These are phyloP conservation scores for Leucosticte australis DNA, from an alignment of 2,113 vertebrate genomes.

Conservation along the genomic window DNA sequence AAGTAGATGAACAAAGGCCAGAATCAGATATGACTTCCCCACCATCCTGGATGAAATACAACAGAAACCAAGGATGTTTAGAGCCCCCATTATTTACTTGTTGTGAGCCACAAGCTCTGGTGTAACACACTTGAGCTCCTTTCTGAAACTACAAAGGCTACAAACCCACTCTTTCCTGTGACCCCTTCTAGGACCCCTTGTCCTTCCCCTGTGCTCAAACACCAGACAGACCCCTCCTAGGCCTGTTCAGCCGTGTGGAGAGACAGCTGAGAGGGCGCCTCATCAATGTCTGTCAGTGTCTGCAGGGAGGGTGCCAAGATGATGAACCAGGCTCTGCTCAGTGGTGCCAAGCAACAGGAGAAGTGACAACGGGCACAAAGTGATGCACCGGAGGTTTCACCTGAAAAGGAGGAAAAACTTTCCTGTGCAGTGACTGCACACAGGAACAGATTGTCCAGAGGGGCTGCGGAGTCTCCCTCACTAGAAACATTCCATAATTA, in stretches of 20 bases:
- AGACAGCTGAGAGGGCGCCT: background rate
- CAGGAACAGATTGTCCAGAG: background rate
- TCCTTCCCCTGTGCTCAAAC: background rate
- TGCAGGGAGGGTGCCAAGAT: background rate
- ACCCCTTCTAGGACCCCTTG: background rate
- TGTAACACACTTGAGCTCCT: accelerated
- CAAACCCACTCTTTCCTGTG: too few relatives aligned
- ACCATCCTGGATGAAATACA: background rate
- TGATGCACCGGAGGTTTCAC: background rate
- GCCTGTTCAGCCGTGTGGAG: background rate
- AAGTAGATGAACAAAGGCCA: accelerated
- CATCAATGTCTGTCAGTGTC: background rate
- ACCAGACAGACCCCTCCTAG: too few relatives aligned
- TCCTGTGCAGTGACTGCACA: accelerated
- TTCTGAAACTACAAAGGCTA: background rate
- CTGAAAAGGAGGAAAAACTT: background rate
- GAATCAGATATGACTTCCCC: accelerated
- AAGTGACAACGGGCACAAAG: background rate
- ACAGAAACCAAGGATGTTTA: accelerated
- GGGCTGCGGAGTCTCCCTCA: too few relatives aligned
- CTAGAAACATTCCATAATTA: background rate
- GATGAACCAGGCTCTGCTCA: background rate
- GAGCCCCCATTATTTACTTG: background rate
- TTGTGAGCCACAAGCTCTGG: background rate
- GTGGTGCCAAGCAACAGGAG: background rate